Evolutionary conservation across 2,888 invertebrate genomes (phyloP).

Genomic region (Scaptomyza caliginosa): DNA sequence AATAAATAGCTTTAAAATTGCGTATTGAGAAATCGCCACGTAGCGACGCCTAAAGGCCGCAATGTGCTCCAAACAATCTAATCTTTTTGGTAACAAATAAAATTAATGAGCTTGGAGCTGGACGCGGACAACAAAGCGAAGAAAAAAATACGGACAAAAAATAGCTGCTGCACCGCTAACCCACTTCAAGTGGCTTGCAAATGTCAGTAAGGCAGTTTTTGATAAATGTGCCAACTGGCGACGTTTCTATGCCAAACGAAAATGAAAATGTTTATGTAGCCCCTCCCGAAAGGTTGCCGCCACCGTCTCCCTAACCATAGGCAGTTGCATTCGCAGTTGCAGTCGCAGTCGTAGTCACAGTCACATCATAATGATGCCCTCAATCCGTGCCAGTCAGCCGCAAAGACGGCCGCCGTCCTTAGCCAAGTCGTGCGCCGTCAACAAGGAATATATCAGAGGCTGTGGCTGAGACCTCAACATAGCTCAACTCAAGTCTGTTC

Average conservation of each 20-base stretch:
- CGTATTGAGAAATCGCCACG: slow-evolving; percentile 68
- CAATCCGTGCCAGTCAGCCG: slow-evolving; percentile 63
- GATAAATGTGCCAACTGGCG: slow-evolving; percentile 74
- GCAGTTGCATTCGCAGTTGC: slow-evolving; percentile 1
- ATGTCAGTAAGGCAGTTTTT: slow-evolving; percentile 73
- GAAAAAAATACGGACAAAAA: neutral
- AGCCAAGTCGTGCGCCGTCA: slow-evolving; percentile 72
- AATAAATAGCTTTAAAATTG: slow-evolving; percentile 47
- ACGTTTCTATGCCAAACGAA: slow-evolving; percentile 69
- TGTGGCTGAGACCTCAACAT: slow-evolving; percentile 33
- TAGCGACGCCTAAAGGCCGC: slow-evolving; percentile 42
- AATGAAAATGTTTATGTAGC: slow-evolving; percentile 68
- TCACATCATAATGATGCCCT: slow-evolving; percentile 78
- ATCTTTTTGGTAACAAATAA: slow-evolving; percentile 54
- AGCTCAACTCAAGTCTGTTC: slow-evolving; percentile 20
- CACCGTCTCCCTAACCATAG: slow-evolving; percentile 9
- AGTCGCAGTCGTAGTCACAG: slow-evolving; percentile 50
- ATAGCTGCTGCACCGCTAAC: slow-evolving; percentile 54
- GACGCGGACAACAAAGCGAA: slow-evolving; percentile 32
- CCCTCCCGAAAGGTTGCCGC: slow-evolving; percentile 72
- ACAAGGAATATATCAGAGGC: slow-evolving; percentile 80
- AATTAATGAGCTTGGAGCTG: slow-evolving; percentile 66
- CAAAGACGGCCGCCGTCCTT: slow-evolving; percentile 52
- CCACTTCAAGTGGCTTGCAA: slow-evolving; percentile 71
- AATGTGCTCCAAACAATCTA: slow-evolving; percentile 23